Evolutionary conservation across 1,140 invertebrate species (phyloP), one percentile per base, ranked within the genome.

Genomic region (Chionoecetes opilio): DNA sequence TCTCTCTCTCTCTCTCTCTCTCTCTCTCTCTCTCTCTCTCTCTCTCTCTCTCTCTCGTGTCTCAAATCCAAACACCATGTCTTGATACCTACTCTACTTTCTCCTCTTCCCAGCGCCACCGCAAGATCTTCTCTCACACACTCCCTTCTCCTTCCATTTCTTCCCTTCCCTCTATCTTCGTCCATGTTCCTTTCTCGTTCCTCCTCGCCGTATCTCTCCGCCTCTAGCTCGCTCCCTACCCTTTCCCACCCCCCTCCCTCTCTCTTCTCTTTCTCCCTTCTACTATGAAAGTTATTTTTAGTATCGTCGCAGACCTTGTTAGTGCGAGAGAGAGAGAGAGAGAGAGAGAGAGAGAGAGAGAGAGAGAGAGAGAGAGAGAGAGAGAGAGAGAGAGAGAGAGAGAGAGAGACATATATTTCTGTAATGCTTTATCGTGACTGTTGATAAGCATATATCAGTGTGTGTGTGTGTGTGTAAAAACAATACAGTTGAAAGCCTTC

Each of bases 221-320:
- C 32, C 84, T 86, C 84, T 34, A 3, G 1, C 9, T 37, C 84
- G 5, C 31, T 32, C 34, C 29, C 29, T 26, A 1, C 29, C 84
- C 3, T 21, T 37, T 31, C 29, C 26, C 29, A 3, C 29, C 84
- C 32, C 34, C 29, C 32, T 34, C 14, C 29, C 17, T 26, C 29
- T 86, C 84, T 38, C 84, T 86, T 32, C 32, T 31, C 29, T 26
- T 86, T 86, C 84, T 31, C 29, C 29, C 29, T 32, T 6, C 32
- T 21, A 32, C n/a, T 86, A 17, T 86, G 84, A 38, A 86, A 35
- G 84, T 86, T 75, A 75, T 75, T 75, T 63, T 75, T 75, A 75
- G 63, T 75, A 75, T 75, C 63, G 21, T 17, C n/a, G 63, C 63
- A 75, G 63, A 75, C 63, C 63, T 75, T 75, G 63, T 75, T 75